Evolutionary conservation across 1,140 invertebrate species (phyloP).

Genomic region (Lasaia peninsularis): DNA sequence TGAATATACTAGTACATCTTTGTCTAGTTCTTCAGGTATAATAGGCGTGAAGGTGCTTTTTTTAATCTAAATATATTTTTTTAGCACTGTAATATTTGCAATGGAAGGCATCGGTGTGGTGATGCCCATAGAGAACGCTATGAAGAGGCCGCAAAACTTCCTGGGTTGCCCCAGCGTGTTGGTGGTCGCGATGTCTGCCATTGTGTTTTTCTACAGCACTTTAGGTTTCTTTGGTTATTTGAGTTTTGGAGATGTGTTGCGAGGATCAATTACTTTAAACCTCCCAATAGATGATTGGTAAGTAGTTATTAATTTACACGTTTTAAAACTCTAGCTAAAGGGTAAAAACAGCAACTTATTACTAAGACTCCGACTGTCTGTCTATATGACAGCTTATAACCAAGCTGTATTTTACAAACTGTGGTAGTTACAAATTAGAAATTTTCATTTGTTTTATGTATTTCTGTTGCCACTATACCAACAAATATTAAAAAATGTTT

Average conservation of each 20-base stretch:
- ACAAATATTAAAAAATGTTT: no score
- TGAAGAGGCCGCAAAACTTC: constrained; percentile 88
- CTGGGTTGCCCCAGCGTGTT: constrained; percentile 89
- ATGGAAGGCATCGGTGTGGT: constrained; percentile 92
- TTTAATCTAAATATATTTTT: no score
- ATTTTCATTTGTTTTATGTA: no score
- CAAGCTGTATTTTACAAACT: no score
- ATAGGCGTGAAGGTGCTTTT: no score
- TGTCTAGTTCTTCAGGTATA: no score
- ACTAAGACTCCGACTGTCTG: no score
- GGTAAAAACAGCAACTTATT: no score
- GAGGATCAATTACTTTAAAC: constrained; percentile 85
- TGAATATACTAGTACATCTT: no score
- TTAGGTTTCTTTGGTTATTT: constrained; percentile 93
- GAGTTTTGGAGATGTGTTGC: constrained; percentile 82
- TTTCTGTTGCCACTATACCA: no score
- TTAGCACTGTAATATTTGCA: constrained; percentile 85
- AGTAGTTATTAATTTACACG: constrained; percentile 33
- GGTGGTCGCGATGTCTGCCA: constrained; percentile 88
- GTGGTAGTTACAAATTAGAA: no score
- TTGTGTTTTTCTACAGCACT: constrained; percentile 84
- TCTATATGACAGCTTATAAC: no score
- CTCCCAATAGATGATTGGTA: constrained; percentile 81
- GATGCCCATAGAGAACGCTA: constrained; percentile 93
- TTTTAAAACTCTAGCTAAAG: background rate